Base-by-base conservation (phyloP, 2,888 invertebrate species). In the Leptothorax acervorum region DNA sequence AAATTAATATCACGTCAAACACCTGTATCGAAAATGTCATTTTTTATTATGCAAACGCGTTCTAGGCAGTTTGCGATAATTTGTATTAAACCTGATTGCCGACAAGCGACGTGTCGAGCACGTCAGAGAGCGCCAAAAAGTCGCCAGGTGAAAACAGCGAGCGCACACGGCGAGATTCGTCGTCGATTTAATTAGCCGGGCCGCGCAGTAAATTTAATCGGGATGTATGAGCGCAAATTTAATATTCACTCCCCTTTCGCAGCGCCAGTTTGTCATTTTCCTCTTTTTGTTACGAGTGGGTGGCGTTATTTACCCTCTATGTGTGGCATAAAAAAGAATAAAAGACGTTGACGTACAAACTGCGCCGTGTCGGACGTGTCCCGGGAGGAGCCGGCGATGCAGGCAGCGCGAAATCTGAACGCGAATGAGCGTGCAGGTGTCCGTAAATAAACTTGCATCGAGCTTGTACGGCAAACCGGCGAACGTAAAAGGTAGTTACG, bases 401-500 rank as follows among this genome's bases (percentile, higher is more conserved):
- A 68, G 31, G 75, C 66, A 55, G 83, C 74, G 88, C 82, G 86
- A 90, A 90, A 91, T 89, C 91, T 79, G 87, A 84, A 87, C 87
- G 74, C 87, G 88, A 86, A 90, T 86, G 87, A 88, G 83, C 86
- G 87, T 86, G 90, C 90, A 92, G 91, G 90, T 92, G 90, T 92
- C 91, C 92, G 92, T 92, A 91, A 91, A 92, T 92, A 92, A 92
- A 92, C 90, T 90, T 89, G 90, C 88, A 90, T 87, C 90, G 91
- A 89, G 88, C 90, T 91, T 91, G 90, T 88, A 89, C 90, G 86
- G 88, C 86, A 86, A 91, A 88, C 92, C 90, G 89, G 84, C 87
- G 89, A 89, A 90, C 85, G 90, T 90, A 91, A 92, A 92, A 88
- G 91, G 90, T 89, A 86, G 91, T 90, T 86, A 90, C 88, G 91